Evolutionary conservation across 2,113 vertebrate species (phyloP).

Genomic region (Ondatra zibethicus): DNA sequence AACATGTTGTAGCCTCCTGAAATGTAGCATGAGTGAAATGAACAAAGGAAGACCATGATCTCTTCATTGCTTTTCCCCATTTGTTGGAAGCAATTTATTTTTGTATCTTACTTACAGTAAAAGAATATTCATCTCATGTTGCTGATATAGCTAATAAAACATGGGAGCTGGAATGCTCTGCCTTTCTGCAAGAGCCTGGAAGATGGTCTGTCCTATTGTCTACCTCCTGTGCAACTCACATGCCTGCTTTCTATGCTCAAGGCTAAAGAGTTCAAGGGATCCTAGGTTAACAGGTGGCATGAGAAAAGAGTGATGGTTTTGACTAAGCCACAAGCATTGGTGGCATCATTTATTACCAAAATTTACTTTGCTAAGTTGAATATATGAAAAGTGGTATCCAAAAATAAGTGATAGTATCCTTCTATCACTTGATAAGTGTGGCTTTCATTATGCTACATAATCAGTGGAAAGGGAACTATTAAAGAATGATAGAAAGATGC

Average conservation of each 20-base stretch:
- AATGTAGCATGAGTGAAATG: not conserved
- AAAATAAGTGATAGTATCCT: not conserved
- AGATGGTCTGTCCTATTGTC: not conserved
- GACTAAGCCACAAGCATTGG: not conserved
- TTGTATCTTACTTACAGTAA: not conserved
- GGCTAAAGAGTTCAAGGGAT: not conserved
- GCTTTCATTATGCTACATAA: not conserved
- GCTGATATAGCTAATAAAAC: not conserved
- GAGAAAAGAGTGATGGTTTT: not conserved
- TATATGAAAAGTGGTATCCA: not conserved
- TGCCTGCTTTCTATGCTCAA: not conserved
- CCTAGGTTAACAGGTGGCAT: not conserved
- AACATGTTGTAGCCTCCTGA: not conserved
- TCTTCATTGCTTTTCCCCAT: not conserved
- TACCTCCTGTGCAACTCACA: not conserved
- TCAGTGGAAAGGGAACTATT: not conserved
- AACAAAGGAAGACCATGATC: accelerated
- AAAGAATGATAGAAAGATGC: not conserved
- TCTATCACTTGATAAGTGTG: not conserved
- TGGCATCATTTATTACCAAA: not conserved
- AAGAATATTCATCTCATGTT: not conserved
- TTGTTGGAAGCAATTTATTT: not conserved
- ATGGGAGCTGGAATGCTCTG: not conserved
- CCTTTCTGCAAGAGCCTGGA: not conserved
- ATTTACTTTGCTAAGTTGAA: not conserved